Evolutionary conservation across 2,113 vertebrate species (phyloP).

Genomic region (Furnarius figulus): DNA sequence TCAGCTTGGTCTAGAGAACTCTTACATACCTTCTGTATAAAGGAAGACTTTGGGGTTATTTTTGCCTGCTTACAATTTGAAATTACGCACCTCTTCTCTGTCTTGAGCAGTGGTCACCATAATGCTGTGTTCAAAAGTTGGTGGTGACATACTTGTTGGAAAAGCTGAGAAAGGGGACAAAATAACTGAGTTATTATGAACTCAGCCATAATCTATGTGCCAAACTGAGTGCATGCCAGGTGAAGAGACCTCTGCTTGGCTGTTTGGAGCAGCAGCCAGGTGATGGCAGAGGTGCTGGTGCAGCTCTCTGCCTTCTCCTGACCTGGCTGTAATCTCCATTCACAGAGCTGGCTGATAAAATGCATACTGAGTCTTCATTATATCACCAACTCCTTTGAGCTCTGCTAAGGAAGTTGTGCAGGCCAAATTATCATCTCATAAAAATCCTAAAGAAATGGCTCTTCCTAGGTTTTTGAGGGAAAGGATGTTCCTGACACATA

Average conservation of each 20-base stretch:
- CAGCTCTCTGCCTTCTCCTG: neutral
- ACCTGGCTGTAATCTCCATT: neutral
- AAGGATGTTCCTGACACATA: fast-evolving
- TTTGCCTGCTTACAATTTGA: neutral
- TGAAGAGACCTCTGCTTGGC: neutral
- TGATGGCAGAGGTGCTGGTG: neutral
- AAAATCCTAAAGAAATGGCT: neutral
- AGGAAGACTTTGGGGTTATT: neutral
- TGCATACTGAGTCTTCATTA: fast-evolving
- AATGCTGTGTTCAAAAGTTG: neutral
- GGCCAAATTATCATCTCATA: neutral
- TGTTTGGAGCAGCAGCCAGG: neutral
- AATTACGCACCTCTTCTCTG: neutral
- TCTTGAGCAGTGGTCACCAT: neutral
- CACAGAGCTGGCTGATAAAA: neutral
- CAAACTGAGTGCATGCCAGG: neutral
- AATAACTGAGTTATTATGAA: neutral
- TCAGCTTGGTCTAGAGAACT: neutral
- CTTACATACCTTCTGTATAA: neutral
- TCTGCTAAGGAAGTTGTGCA: neutral
- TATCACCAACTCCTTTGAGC: fast-evolving
- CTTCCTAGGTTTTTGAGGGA: neutral
- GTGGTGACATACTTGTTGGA: neutral
- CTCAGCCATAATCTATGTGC: neutral
- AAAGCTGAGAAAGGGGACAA: neutral